A percentile compares a stretch with the other conserved stretches of the same genome.
Conservation (phyloP, 1,140 invertebrate genomes). For the Temnothorax curvispinosus region DNA sequence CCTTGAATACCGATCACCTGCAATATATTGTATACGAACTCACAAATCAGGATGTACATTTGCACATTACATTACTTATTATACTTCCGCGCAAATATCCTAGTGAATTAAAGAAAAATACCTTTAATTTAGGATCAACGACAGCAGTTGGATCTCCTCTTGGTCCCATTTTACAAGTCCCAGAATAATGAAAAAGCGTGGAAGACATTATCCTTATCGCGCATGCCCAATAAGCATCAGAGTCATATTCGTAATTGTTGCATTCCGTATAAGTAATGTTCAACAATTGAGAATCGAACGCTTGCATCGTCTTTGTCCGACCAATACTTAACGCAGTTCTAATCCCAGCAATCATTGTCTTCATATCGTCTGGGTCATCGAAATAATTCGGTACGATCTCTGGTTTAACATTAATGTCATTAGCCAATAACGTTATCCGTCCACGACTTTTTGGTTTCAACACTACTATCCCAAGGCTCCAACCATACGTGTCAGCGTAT, state of each 20-base stretch:
- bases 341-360: neutral
- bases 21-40: neutral
- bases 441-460: slow-evolving; percentile 12
- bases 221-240: slow-evolving; percentile 5
- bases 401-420: slow-evolving; percentile 1
- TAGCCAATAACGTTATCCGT: neutral
- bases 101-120: neutral
- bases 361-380: neutral
- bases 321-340: neutral
- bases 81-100: neutral
- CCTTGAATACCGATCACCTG: neutral
- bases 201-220: neutral
- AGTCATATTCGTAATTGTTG: neutral
- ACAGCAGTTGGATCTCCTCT: slow-evolving; percentile 7
- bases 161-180: slow-evolving; percentile 24
- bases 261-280: neutral
- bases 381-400: neutral
- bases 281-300: neutral
- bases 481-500: slow-evolving; percentile 85
- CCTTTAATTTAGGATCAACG: slow-evolving; percentile 19
- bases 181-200: neutral
- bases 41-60: neutral
- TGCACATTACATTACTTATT: neutral
- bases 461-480: slow-evolving; percentile 63
- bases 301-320: neutral